These are phyloP conservation scores for Lota lota DNA, from an alignment of 2,113 vertebrate species.

Conservation along the genomic window DNA sequence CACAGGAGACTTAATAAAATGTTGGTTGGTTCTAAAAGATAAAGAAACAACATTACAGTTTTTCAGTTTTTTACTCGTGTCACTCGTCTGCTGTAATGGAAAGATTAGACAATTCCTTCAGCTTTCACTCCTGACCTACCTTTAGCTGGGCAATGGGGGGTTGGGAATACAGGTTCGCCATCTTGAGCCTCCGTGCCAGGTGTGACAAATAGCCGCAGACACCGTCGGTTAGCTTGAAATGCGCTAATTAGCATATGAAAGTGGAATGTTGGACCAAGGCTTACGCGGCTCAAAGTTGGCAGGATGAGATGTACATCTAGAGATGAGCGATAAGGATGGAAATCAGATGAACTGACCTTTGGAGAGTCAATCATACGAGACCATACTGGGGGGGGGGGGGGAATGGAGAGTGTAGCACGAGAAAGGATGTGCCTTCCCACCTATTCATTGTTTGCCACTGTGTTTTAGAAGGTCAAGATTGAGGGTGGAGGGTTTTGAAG, in stretches of 20 bases:
- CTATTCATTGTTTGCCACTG: background rate
- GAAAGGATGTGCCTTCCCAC: background rate
- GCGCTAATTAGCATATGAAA: too few relatives aligned
- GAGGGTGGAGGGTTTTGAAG: background rate
- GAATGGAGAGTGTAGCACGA: background rate
- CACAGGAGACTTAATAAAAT: constrained; percentile 4
- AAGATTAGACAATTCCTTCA: too few relatives aligned
- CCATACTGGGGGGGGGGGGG: too few relatives aligned
- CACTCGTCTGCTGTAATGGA: background rate
- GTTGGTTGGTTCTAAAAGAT: constrained; percentile 21
- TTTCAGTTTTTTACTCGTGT: background rate
- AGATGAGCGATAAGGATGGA: background rate
- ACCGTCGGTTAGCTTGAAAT: too few relatives aligned
- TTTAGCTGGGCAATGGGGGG: too few relatives aligned
- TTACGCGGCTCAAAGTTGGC: too few relatives aligned
- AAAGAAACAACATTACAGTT: background rate
- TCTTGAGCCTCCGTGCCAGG: too few relatives aligned
- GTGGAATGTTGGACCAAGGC: too few relatives aligned
- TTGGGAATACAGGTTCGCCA: too few relatives aligned
- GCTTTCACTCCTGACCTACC: too few relatives aligned
- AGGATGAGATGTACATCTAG: too few relatives aligned
- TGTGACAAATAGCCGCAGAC: too few relatives aligned
- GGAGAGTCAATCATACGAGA: background rate
- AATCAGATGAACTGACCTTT: background rate
- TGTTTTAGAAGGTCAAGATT: background rate